A percentile compares a stretch with the other conserved stretches of the same genome.
These are phyloP conservation scores for Aix galericulata DNA, from an alignment of 2,113 vertebrate species.

Conservation along the genomic window DNA sequence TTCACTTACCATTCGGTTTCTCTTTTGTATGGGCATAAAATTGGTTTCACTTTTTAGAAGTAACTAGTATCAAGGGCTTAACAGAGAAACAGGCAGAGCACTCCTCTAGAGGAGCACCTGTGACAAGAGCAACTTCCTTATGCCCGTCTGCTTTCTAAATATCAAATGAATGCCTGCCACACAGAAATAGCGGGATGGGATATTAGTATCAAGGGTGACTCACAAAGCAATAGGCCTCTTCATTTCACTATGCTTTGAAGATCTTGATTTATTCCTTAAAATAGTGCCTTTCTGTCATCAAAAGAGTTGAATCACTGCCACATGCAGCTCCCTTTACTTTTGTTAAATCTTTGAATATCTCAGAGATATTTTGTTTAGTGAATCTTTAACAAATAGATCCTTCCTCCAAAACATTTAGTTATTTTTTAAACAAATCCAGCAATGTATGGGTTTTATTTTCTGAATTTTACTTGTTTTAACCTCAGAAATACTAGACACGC, in stretches of 20 bases:
- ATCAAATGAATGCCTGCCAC: neutral
- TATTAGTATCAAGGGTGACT: neutral
- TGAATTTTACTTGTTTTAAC: neutral
- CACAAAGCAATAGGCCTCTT: neutral
- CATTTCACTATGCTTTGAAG: neutral
- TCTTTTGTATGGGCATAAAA: neutral
- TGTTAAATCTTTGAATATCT: neutral
- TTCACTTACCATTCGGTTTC: conserved; percentile 16
- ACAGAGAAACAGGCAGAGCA: neutral
- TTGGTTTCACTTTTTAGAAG: neutral
- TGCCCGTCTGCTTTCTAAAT: neutral
- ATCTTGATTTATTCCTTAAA: neutral
- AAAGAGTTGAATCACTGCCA: neutral
- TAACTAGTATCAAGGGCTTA: neutral
- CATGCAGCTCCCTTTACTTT: neutral
- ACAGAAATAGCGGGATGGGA: neutral
- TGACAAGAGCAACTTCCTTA: neutral
- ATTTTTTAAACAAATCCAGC: neutral
- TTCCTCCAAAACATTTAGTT: neutral
- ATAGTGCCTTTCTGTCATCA: neutral
- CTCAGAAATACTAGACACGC: neutral
- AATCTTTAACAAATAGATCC: neutral
- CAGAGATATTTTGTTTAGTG: neutral
- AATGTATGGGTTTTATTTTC: neutral
- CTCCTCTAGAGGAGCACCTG: neutral